phyloP scores from a whole-genome alignment of 2,888 invertebrate genomes.

The Nudaria mundana region DNA sequence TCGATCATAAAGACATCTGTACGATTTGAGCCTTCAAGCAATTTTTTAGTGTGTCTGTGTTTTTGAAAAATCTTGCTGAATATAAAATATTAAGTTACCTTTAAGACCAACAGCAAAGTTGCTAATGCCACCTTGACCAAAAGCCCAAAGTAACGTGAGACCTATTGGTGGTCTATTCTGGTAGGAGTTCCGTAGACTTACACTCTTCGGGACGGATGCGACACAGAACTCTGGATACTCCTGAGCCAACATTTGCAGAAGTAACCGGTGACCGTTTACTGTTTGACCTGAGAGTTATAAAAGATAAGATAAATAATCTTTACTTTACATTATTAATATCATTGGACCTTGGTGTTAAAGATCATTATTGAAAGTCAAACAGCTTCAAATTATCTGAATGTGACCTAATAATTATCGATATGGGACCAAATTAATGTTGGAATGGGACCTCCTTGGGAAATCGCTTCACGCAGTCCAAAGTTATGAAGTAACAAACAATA shows the following conservation, averaged over 20 bases:
- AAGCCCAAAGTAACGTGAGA: slow-evolving; percentile 87
- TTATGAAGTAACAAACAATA: too few species aligned
- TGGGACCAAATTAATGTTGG: too few species aligned
- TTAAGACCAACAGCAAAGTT: slow-evolving; percentile 85
- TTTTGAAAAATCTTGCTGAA: too few species aligned
- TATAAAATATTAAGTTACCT: slow-evolving; percentile 60
- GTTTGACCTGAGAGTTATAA: slow-evolving; percentile 60
- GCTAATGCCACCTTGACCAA: slow-evolving; percentile 86
- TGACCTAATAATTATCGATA: too few species aligned
- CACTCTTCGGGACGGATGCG: slow-evolving; percentile 83
- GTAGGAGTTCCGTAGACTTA: slow-evolving; percentile 85
- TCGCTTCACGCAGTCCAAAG: too few species aligned
- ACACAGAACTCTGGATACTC: slow-evolving; percentile 84
- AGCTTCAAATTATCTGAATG: too few species aligned
- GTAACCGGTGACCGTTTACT: slow-evolving; percentile 85
- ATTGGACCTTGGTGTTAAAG: not conserved
- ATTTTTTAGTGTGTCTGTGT: too few species aligned
- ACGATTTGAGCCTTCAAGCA: too few species aligned
- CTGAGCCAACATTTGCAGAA: slow-evolving; percentile 85
- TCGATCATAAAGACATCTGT: too few species aligned
- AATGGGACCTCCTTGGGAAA: too few species aligned
- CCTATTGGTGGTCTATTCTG: slow-evolving; percentile 89
- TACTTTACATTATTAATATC: not conserved
- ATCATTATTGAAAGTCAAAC: too few species aligned
- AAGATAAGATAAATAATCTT: not conserved